Conservation (phyloP, 2,113 vertebrate species). For the Macrotis lagotis region DNA sequence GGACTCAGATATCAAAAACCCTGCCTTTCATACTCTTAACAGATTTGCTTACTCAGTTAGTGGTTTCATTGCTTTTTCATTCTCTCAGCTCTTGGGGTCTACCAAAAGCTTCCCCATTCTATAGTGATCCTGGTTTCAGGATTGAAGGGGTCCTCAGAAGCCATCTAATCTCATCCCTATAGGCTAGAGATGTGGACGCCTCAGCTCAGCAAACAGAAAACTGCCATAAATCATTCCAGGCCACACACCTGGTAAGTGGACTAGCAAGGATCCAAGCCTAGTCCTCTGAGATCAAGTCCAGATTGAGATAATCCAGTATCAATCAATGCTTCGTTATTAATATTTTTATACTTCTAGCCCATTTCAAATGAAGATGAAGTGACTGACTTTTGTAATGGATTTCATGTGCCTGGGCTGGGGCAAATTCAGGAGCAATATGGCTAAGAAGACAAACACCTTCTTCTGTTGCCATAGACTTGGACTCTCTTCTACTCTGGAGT, state of each 20-base stretch:
- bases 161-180: background rate
- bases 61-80: background rate
- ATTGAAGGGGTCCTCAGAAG: background rate
- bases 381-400: background rate
- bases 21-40: background rate
- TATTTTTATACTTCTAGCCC: background rate
- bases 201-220: background rate
- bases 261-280: background rate
- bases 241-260: background rate
- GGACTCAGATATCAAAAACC: background rate
- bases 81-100: background rate
- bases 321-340: background rate
- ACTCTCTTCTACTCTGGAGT: background rate
- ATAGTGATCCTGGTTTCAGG: background rate
- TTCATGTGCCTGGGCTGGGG: background rate
- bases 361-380: background rate
- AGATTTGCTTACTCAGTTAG: background rate
- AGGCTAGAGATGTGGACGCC: slow-evolving; percentile 14
- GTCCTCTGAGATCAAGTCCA: background rate
- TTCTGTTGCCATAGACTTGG: background rate
- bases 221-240: too few relatives aligned
- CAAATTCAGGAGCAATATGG: background rate
- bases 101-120: background rate
- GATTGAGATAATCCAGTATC: background rate
- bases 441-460: background rate